Evolutionary conservation across 2,113 vertebrate genomes (phyloP), one percentile per base, ranked within the genome.

Genomic region (Alectura lathami): DNA sequence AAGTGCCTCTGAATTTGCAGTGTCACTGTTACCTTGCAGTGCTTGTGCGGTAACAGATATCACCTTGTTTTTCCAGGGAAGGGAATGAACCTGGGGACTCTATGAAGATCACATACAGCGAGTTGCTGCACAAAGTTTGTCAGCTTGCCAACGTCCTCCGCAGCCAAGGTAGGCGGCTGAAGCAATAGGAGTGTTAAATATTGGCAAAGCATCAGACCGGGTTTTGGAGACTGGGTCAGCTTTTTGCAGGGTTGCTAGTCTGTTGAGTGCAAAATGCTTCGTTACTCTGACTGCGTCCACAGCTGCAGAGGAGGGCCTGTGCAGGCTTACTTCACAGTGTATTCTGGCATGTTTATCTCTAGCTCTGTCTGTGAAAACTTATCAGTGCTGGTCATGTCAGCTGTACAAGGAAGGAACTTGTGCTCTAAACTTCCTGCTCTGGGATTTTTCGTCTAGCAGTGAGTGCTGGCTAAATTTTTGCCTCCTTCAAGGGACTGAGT

Each of bases 41-140:
- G 40, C 32, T 72, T 54, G 48, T 60, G 18, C 38, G 13, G 18
- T 94, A 60, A 86, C 69, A 67, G 47, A 63, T 17, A 18, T 29
- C 83, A 48, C 27, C 11, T 91, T 77, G 76, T n/a, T 93, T 64
- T 98, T 89, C 68, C 90, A 99, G 99, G 99, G 99, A 99, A 91
- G 99, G 99, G 26, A 99, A 99, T 15, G 99, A 99, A 63, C 99
- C 99, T 1, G 99, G 98, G 2, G 99, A 99, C 47, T 97, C 98
- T 43, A 69, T 94, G 74, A 98, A 97, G 13, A 98, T 99, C 96
- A 99, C 99, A 26, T 99, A 99, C 97, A 97, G 92, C 26, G 98
- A 99, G 93, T 98, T 99, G 95, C 97, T 99, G 93, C 97, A 97
- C 88, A 98, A 97, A 84, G 99, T 99, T 81, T 99, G 99, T 94